Evolutionary conservation across 2,888 invertebrate genomes (phyloP).

Genomic region (Villa cingulata): DNA sequence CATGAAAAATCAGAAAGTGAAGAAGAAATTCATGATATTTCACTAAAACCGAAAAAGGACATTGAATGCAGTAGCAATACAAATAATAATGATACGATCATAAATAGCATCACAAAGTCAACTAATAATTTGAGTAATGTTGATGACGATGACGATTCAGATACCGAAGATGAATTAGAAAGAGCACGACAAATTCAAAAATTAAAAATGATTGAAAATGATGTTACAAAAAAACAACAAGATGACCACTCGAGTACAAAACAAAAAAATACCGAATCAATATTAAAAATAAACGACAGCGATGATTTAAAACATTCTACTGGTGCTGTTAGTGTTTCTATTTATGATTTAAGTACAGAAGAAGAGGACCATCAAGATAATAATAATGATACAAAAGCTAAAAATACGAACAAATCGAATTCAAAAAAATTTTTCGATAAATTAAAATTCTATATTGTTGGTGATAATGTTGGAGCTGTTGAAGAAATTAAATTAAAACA

Average conservation of each 20-base stretch:
- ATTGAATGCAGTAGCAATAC: no score
- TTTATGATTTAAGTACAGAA: constrained; percentile 30
- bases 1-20: constrained; percentile 27
- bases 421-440: constrained; percentile 13
- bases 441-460: constrained; percentile 16
- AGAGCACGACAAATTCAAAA: constrained; percentile 13
- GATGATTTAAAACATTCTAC: no score
- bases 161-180: constrained; percentile 33
- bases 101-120: neutral
- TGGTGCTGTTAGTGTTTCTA: neutral
- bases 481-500: constrained; percentile 16
- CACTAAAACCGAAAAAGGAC: constrained; percentile 14
- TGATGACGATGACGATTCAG: constrained; percentile 18
- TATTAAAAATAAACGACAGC: no score
- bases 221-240: neutral
- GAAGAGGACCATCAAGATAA: constrained; percentile 34
- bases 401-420: neutral
- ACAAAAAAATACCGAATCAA: constrained; percentile 6
- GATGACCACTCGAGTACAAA: constrained; percentile 7
- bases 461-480: constrained; percentile 14
- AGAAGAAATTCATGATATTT: constrained; percentile 27
- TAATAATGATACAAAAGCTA: constrained; percentile 14
- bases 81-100: no score
- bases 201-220: neutral
- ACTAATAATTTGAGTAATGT: neutral